phyloP scores from a whole-genome alignment of 2,797 vertebrate species.

The Nannoperca australis region DNA sequence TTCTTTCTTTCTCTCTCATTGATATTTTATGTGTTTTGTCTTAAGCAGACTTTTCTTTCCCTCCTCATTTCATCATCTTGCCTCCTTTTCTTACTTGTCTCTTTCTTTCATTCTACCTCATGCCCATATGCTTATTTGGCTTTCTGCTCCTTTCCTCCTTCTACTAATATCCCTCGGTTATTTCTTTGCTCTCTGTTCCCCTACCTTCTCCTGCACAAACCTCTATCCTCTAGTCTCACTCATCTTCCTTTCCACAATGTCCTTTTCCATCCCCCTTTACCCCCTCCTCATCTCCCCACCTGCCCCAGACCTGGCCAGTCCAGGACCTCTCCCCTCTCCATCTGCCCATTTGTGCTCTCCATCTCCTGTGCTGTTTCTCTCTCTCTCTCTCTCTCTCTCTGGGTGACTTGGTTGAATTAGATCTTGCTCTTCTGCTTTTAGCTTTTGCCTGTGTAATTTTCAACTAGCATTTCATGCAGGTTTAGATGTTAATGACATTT shows the following conservation, averaged over 20 bases:
- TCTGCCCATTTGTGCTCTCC: conserved; percentile 41
- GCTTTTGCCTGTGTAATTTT: conserved; percentile 50
- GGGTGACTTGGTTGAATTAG: conserved; percentile 26
- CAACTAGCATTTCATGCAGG: conserved; percentile 56
- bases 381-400: conserved; percentile 13
- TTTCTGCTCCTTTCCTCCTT: not conserved
- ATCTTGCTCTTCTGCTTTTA: conserved; percentile 39
- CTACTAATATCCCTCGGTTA: not conserved
- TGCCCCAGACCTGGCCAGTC: conserved; percentile 41
- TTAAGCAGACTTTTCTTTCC: not conserved
- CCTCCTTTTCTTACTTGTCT: not conserved
- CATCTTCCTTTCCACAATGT: conserved; percentile 19
- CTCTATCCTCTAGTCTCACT: conserved; percentile 10
- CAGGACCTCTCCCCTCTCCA: conserved; percentile 56
- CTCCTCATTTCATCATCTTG: not conserved
- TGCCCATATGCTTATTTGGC: not conserved
- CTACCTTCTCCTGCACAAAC: conserved; percentile 16
- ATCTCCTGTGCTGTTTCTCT: not conserved
- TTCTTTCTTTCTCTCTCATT: not conserved
- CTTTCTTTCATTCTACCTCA: not conserved
- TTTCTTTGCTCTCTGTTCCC: conserved; percentile 17
- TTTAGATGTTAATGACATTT: conserved; percentile 67
- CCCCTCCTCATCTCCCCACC: conserved; percentile 43
- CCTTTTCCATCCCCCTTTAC: conserved; percentile 35
- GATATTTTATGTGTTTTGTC: not conserved